Evolutionary conservation across 2,888 invertebrate genomes (phyloP), one percentile per base, ranked within the genome.

Genomic region (Danaus chrysippus): DNA sequence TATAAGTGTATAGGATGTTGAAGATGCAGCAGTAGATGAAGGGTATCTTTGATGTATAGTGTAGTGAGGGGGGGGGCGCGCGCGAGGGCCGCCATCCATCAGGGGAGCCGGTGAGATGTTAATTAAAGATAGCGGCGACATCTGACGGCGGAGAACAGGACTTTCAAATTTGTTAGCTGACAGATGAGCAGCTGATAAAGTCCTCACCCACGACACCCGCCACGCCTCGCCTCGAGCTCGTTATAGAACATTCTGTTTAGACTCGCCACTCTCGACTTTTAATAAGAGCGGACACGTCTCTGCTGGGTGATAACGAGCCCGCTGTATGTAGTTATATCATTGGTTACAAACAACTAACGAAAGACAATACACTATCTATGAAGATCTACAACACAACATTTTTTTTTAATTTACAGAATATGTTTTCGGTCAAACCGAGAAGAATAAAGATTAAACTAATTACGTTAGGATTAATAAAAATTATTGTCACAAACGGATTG

Each of bases 121-220:
- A 65, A 67, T 67, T 63, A 67, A 58, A 65, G 67, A 67, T 67
- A 67, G 62, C 62, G 42, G 56, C 54, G 64, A 58, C 56, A 58
- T 17, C 52, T 56, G 64, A 64, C 59, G 62, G 52, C 62, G 13
- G 52, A 43, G 72, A 73, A 77, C 81, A 76, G 79, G 78, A 77
- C 75, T 78, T 77, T 80, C 74, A 70, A 81, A 82, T 81, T 79
- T 80, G 83, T 78, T 77, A 76, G 70, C 72, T 72, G 70, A 67
- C 74, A 78, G 81, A 81, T 82, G 76, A 65, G 64, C 64, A 59
- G 63, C 61, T 52, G 58, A 54, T 58, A 61, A 58, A 58, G 65
- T 65, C 17, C 52, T n/a, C 58, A 13, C 54, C 17, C 59, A 49
- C 13, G 2, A 11, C 15, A 41, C 3, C 61, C 13, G 19, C 44